Conservation (phyloP, 2,113 vertebrate genomes). For the Atlantisia rogersi region DNA sequence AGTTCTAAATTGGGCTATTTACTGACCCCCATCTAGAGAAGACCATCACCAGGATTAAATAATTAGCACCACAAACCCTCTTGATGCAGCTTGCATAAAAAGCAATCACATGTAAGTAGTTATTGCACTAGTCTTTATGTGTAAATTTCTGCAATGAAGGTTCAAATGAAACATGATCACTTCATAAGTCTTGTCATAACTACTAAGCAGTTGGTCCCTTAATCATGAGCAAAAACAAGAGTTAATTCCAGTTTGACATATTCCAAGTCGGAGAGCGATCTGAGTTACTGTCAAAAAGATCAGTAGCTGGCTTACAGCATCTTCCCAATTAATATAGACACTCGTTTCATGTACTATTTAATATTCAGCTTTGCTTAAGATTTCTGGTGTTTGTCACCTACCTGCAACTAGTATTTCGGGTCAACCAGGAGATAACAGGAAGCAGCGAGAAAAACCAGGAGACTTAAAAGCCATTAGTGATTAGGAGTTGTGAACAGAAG, state of each 20-base stretch:
- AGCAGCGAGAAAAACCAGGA: background rate
- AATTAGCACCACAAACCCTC: background rate
- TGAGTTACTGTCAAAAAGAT: background rate
- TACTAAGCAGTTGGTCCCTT: background rate
- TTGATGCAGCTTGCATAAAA: background rate
- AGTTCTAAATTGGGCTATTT: background rate
- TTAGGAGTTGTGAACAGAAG: background rate
- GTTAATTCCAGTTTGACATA: background rate
- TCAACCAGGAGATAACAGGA: background rate
- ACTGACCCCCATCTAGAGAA: background rate
- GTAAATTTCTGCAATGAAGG: background rate
- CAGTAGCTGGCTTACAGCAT: background rate
- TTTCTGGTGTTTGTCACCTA: background rate
- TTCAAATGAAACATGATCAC: conserved; percentile 8
- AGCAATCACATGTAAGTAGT: background rate
- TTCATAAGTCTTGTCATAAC: conserved; percentile 10
- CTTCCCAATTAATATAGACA: background rate
- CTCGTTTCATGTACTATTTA: background rate
- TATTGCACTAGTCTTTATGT: background rate
- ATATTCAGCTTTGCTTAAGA: background rate
- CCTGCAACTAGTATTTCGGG: background rate
- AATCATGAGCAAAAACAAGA: background rate
- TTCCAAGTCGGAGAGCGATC: background rate
- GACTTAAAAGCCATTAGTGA: background rate
- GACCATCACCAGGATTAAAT: background rate